Evolutionary conservation across 2,888 invertebrate species (phyloP).

Genomic region (Caenorhabditis afra): DNA sequence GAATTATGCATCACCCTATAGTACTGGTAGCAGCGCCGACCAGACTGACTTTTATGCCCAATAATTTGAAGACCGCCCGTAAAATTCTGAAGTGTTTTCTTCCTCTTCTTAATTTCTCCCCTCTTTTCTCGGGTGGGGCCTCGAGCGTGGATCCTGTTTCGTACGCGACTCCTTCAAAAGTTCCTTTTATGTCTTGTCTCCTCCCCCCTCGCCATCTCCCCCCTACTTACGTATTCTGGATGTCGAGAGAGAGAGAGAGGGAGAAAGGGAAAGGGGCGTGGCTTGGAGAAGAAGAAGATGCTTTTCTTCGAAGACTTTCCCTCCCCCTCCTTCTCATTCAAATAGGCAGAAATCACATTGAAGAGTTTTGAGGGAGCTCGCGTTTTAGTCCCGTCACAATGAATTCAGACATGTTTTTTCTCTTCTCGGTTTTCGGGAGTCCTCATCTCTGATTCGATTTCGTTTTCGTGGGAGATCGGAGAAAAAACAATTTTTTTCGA

Average conservation of each 20-base stretch:
- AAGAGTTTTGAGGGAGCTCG: too few relatives aligned
- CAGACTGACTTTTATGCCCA: constrained; percentile 14
- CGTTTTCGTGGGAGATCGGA: not conserved
- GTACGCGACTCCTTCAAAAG: constrained; percentile 22
- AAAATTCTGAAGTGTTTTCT: constrained; percentile 56
- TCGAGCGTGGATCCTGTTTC: constrained; percentile 38
- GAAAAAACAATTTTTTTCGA: not conserved
- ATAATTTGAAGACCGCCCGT: constrained; percentile 30
- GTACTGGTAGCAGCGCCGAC: constrained; percentile 9
- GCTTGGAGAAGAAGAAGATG: constrained; percentile 9
- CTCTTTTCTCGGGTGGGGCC: not conserved
- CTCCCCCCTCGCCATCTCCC: constrained; percentile 8
- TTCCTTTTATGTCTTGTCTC: constrained; percentile 32
- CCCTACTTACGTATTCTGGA: constrained; percentile 50
- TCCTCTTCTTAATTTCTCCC: constrained; percentile 28
- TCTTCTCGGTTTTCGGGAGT: too few relatives aligned
- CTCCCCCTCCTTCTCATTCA: not conserved
- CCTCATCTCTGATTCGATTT: constrained; percentile 10
- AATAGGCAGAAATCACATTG: too few relatives aligned
- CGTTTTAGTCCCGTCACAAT: not conserved
- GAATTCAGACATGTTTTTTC: not conserved
- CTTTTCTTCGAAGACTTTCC: not conserved
- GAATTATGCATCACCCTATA: constrained; percentile 10
- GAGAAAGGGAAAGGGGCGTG: constrained; percentile 5
- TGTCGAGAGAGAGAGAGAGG: constrained; percentile 4